Percentiles rank a stretch among this genome's conserved stretches.
Evolutionary conservation across 2,888 invertebrate genomes (phyloP).

Genomic region (Euzetes globulus): DNA sequence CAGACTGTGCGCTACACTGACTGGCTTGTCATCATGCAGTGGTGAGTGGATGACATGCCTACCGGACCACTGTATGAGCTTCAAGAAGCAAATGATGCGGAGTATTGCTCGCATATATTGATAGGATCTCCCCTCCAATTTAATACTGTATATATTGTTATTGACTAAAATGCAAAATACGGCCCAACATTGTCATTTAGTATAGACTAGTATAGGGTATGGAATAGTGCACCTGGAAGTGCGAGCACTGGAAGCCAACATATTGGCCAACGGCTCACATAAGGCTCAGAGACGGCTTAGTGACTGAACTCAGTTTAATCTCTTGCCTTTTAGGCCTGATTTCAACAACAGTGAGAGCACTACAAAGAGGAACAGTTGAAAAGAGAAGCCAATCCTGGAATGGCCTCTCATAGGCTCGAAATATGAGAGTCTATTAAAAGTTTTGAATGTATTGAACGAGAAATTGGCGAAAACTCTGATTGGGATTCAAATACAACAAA

Average conservation of each 20-base stretch:
- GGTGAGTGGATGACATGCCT: constrained; percentile 7
- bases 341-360: constrained; percentile 29
- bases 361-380: constrained; percentile 32
- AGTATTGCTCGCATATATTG: constrained; percentile 14
- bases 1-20: not conserved
- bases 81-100: constrained; percentile 7
- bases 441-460: constrained; percentile 25
- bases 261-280: constrained; percentile 19
- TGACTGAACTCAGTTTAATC: constrained; percentile 31
- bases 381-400: constrained; percentile 26
- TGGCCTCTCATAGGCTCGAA: constrained; percentile 19
- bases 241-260: constrained; percentile 4
- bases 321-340: constrained; percentile 32
- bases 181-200: not conserved
- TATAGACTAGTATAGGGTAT: not conserved
- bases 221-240: constrained; percentile 27
- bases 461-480: constrained; percentile 30
- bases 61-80: not conserved
- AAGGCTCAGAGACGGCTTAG: constrained; percentile 29
- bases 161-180: constrained; percentile 21
- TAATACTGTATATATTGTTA: constrained; percentile 21
- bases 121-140: not conserved
- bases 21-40: not conserved
- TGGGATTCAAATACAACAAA: constrained; percentile 25
- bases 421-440: constrained; percentile 31